Conservation (phyloP, 2,888 invertebrate species). For the Caenorhabditis drosophilae region DNA sequence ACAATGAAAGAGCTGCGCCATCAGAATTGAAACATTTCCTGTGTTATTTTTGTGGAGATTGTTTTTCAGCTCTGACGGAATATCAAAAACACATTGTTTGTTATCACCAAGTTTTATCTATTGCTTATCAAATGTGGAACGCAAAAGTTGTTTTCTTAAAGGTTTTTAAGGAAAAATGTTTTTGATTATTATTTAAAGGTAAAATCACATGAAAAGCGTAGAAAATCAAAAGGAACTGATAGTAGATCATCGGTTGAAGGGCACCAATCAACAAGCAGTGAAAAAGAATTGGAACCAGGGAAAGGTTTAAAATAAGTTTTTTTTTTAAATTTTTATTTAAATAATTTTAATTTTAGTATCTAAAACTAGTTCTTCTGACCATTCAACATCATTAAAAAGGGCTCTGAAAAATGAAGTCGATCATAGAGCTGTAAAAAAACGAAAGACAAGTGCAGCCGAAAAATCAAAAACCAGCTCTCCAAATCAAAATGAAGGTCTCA, state of each 20-base stretch:
- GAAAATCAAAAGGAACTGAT: background rate
- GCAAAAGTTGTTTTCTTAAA: slow-evolving; percentile 2
- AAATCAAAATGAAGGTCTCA: too few species aligned
- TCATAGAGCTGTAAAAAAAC: background rate
- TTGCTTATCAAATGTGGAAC: slow-evolving; percentile 40
- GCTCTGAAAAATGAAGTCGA: background rate
- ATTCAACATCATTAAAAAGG: too few species aligned
- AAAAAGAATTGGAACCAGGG: too few species aligned
- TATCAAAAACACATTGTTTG: slow-evolving; percentile 37
- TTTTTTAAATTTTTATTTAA: too few species aligned
- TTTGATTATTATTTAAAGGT: too few species aligned
- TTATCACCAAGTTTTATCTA: slow-evolving; percentile 35
- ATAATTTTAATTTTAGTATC: too few species aligned
- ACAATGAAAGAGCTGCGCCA: slow-evolving; percentile 13
- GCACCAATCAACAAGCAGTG: too few species aligned
- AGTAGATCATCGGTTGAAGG: background rate
- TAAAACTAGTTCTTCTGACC: too few species aligned
- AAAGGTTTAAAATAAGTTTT: too few species aligned
- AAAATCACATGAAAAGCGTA: slow-evolving; percentile 11
- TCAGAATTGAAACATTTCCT: slow-evolving; percentile 27
- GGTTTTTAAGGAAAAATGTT: slow-evolving; percentile 2
- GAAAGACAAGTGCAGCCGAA: too few species aligned
- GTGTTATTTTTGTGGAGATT: slow-evolving; percentile 43
- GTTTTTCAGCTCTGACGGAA: slow-evolving; percentile 11
- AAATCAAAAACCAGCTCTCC: too few species aligned